Percentiles rank a stretch among this genome's conserved stretches.
These are phyloP conservation scores for Acrocephalus arundinaceus DNA, from an alignment of 2,113 vertebrate species.

Conservation along the genomic window DNA sequence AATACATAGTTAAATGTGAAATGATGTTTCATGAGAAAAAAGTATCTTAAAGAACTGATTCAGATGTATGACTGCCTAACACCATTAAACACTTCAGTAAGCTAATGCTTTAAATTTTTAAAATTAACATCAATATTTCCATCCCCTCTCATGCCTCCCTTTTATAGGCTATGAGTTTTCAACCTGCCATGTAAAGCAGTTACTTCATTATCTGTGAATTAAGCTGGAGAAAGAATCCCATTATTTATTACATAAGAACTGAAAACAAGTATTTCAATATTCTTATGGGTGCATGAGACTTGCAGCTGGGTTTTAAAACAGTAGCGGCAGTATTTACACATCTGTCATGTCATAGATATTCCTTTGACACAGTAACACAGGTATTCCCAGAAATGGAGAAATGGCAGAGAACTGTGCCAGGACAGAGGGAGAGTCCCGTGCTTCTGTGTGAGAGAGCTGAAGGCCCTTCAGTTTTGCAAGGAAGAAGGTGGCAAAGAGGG, in stretches of 20 bases:
- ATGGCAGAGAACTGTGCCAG: background rate
- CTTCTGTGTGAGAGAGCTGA: background rate
- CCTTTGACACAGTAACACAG: background rate
- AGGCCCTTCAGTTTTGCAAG: background rate
- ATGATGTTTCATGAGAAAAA: background rate
- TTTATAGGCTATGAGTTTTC: background rate
- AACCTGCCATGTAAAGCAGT: background rate
- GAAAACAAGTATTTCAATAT: background rate
- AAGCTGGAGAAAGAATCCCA: background rate
- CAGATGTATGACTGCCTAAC: background rate
- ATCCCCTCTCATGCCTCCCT: background rate
- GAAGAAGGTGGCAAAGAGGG: background rate
- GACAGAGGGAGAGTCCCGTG: background rate
- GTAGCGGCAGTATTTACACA: rapidly evolving
- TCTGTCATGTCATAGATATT: background rate
- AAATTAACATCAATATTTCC: background rate
- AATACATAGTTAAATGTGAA: background rate
- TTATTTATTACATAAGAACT: background rate
- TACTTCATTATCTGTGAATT: background rate
- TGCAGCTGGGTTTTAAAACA: background rate
- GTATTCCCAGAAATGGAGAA: background rate
- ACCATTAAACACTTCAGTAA: background rate
- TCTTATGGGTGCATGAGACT: background rate
- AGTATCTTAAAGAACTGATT: background rate
- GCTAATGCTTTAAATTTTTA: background rate